Evolutionary conservation across 2,888 invertebrate species (phyloP), one percentile per base, ranked within the genome.

Genomic region (Blastobasis lacticolella): DNA sequence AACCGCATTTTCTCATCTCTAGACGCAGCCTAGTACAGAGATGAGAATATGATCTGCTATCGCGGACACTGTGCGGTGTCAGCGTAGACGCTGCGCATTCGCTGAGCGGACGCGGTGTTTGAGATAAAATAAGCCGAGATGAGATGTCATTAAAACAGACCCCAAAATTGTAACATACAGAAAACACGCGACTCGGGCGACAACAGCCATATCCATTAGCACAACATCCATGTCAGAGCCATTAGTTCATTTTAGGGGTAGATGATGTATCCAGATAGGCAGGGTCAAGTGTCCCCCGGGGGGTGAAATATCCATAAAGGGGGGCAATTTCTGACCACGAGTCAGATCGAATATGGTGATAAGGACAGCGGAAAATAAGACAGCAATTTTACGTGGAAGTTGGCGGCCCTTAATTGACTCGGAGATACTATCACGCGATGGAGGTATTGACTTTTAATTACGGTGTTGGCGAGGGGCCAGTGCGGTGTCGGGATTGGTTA

Each of bases 281-380:
- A 67, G 78, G 85, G 86, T 88, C 86, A 86, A 87, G 85, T 86
- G 85, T 86, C 83, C 83, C 84, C 83, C 69, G 60, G 81, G 81
- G 85, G 86, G 85, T 70, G 73, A 76, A 85, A 85, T 84, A 81
- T 84, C 77, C 85, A 86, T 86, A 86, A 86, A 82, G 75, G 78
- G 83, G 81, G 82, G 81, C 77, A 78, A 82, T 81, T 83, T 80
- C 75, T 84, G 79, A 78, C 85, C 84, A 73, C 77, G 73, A 78
- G 81, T 85, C 81, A 78, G 87, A 88, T 88, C 66, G 73, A 82
- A 83, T 85, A 81, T 71, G 63, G 61, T 66, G 86, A 86, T 86
- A 86, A 69, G 58, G 59, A 58, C 66, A 64, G 72, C 78, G 83
- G 81, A 79, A 84, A 81, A 83, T 78, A 81, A 87, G 87, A 88